Percentiles rank a stretch among this genome's conserved stretches.
phyloP scores from a whole-genome alignment of 2,888 invertebrate genomes.

The Plusia festucae region DNA sequence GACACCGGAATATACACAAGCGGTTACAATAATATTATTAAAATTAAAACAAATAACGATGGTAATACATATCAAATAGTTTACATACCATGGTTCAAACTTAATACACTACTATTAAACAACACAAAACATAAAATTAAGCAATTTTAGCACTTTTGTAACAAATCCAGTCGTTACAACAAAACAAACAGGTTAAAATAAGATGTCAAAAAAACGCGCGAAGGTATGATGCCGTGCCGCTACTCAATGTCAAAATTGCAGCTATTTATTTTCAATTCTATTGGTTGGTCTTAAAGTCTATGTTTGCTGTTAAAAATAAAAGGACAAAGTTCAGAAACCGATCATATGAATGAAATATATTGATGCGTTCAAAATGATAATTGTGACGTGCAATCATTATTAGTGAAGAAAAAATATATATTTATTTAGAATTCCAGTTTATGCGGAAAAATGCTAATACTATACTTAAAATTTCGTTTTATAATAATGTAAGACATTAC shows the following conservation, averaged over 20 bases:
- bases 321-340: no score
- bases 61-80: background rate
- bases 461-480: no score
- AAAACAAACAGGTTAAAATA: conserved; percentile 53
- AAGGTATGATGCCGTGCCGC: conserved; percentile 23
- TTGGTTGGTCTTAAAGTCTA: fast-evolving
- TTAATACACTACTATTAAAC: conserved; percentile 18
- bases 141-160: conserved; percentile 13
- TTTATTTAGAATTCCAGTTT: no score
- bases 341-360: background rate
- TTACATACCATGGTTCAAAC: conserved; percentile 40
- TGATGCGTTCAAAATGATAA: conserved; percentile 21
- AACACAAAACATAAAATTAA: conserved; percentile 21
- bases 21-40: background rate
- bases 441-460: no score
- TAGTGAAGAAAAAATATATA: no score
- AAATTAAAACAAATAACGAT: background rate
- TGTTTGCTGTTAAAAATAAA: no score
- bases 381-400: no score
- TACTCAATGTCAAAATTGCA: background rate
- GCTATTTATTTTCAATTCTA: conserved; percentile 14
- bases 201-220: conserved; percentile 63
- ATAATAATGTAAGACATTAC: no score
- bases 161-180: conserved; percentile 21
- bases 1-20: background rate